A percentile compares a stretch with the other conserved stretches of the same genome.
phyloP scores from a whole-genome alignment of 53 echinoderm and acorn worm species.

The Henricia sp. region DNA sequence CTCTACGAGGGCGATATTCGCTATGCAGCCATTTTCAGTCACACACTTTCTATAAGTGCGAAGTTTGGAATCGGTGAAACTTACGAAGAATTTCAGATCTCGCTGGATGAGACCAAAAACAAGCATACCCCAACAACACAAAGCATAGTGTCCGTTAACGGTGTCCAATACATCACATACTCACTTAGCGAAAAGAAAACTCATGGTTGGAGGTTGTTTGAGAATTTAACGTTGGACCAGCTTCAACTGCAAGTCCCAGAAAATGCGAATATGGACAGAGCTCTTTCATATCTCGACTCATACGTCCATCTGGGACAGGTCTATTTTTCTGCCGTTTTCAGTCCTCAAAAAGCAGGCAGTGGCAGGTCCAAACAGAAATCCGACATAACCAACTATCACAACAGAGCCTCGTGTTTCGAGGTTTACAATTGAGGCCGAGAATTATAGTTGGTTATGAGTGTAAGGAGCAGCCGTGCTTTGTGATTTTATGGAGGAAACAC shows the following conservation, averaged over 20 bases:
- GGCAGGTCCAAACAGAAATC: slow-evolving; percentile 51
- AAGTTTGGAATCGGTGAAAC: slow-evolving; percentile 35
- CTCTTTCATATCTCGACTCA: slow-evolving; percentile 78
- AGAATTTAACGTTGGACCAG: slow-evolving; percentile 66
- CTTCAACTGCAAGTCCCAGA: slow-evolving; percentile 66
- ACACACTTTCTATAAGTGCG: slow-evolving; percentile 13
- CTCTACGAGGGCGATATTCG: slow-evolving; percentile 52
- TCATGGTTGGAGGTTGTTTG: slow-evolving; percentile 77
- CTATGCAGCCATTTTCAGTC: slow-evolving; percentile 67
- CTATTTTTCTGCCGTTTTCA: slow-evolving; percentile 85
- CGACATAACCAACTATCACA: slow-evolving; percentile 17
- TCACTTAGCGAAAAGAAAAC: slow-evolving; percentile 65
- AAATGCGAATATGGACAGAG: slow-evolving; percentile 75
- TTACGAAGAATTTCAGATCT: slow-evolving; percentile 3
- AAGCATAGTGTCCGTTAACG: slow-evolving; percentile 66
- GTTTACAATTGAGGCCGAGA: slow-evolving; percentile 45
- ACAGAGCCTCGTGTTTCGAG: slow-evolving; percentile 29
- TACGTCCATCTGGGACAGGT: slow-evolving; percentile 63
- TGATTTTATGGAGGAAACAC: slow-evolving; percentile 64
- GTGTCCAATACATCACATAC: slow-evolving; percentile 68
- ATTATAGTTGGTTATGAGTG: slow-evolving; percentile 66
- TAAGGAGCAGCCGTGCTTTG: slow-evolving; percentile 43
- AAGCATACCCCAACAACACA: slow-evolving; percentile 72
- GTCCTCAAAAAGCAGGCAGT: slow-evolving; percentile 30
- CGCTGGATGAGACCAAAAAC: slow-evolving; percentile 26